Evolutionary conservation across 2,797 vertebrate species (phyloP), one percentile per base, ranked within the genome.

Genomic region (Chromis chromis): DNA sequence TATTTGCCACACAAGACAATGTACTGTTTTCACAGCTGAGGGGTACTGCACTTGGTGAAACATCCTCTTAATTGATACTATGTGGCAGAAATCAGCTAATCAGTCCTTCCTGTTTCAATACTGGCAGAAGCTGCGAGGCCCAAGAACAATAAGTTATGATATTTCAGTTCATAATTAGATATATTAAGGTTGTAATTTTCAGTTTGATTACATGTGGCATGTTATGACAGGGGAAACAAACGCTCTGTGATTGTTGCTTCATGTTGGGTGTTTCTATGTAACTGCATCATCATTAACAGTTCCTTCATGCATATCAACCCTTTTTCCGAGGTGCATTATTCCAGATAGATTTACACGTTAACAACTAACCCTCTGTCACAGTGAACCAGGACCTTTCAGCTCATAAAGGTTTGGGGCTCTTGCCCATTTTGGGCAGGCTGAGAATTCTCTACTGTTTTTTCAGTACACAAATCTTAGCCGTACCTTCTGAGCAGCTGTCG

Each of bases 401-500:
- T 36, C 33, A 36, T 36, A 12, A 36, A 36, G 33, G 2, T 36
- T 36, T 36, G 33, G 33, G 33, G 33, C 33, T 36, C 9, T 36
- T 36, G 33, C 33, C 33, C 33, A 36, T 11, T 36, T 36, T 36
- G 33, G 33, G 9, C 33, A 36, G 33, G 10, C 33, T 36, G 33
- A 36, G 33, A 36, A 12, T 36, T 36, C 33, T 11, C 33, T 36
- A 10, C 33, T 36, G 33, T 46, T 46, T 19, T 46, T 46, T n/a
- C 19, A 46, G 44, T 46, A 19, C 44, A 44, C 42, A 48, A 9
- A 10, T 49, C 9, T 22, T 44, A 24, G 95, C 95, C 40, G 95
- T 97, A 99, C 98, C 98, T 95, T 99, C 97, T 14, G 97, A 99
- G 92, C 97, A 97, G 33, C 96, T 97, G 91, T 98, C 97, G 7